Evolutionary conservation across 2,888 invertebrate genomes (phyloP), one percentile per base, ranked within the genome.

Genomic region (Eugnorisma glareosa): DNA sequence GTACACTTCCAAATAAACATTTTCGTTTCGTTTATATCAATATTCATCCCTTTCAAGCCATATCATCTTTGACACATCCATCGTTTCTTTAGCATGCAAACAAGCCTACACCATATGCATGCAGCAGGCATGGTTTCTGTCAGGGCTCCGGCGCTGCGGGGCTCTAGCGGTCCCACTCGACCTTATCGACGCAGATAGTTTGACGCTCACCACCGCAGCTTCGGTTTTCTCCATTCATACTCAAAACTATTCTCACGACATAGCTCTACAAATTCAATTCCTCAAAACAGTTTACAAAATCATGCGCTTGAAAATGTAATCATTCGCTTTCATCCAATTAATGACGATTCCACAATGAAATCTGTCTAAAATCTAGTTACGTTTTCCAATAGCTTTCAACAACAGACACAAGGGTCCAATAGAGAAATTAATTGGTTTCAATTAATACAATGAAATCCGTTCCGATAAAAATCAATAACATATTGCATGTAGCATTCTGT

Each of bases 391-490:
- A 67, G 61, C 73, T 71, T 75, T 83, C 86, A 79, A 57, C 37
- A 68, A 37, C 76, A 83, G 83, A 72, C 40, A 78, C 59, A 24
- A 37, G 57, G 51, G 37, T 73, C 35, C 63, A 74, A 67, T 67
- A 54, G 71, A 82, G 48, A 77, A 77, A 85, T 85, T 83, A 83
- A 83, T 85, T 77, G 82, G 35, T 74, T 82, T 66, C 68, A 74
- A 82, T 74, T 51, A 82, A 69, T 63, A 69, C 35, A 71, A 57
- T 48, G 67, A 73, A 81, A 71, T n/a, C 37, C 51, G 73, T 71
- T 73, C 18, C 35, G 35, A 71, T 74, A 72, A 74, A 72, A 83
- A 82, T 66, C 71, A 77, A 77, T 77, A 57, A 70, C 43, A 40
- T 57, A 76, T 76, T 75, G 72, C 70, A 73, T 48, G 59, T 48